Evolutionary conservation across 2,113 vertebrate genomes (phyloP).

Genomic region (Aplodontia rufa): DNA sequence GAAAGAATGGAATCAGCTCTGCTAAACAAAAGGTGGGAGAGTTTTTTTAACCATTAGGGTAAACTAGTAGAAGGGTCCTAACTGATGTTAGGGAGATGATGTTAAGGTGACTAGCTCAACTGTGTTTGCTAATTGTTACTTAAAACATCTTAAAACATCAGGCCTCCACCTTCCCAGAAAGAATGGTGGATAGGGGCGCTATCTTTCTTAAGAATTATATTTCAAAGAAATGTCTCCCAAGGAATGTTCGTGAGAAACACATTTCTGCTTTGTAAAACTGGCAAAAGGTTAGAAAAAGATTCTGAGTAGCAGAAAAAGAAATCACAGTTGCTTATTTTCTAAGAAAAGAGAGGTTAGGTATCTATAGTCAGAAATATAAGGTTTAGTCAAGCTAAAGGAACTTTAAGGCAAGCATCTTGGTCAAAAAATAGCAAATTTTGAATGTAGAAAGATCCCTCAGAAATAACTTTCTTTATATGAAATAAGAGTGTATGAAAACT

Average conservation of each 20-base stretch:
- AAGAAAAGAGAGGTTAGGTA: background rate
- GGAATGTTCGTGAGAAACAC: background rate
- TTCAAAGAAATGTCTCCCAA: background rate
- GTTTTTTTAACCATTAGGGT: background rate
- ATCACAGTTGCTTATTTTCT: background rate
- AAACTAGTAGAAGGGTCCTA: background rate
- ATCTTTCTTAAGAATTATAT: background rate
- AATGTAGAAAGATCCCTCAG: background rate
- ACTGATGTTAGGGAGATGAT: fast-evolving
- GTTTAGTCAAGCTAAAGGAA: background rate
- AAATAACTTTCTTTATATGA: background rate
- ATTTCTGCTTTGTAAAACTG: background rate
- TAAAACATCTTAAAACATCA: background rate
- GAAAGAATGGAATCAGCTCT: background rate
- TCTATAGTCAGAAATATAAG: background rate
- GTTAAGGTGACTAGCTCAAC: background rate
- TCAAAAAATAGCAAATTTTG: background rate
- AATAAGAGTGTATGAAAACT: background rate
- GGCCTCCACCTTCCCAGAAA: background rate
- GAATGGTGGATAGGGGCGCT: background rate
- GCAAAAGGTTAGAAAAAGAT: background rate
- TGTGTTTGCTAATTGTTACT: background rate
- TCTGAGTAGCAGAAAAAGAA: background rate
- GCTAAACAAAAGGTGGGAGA: background rate
- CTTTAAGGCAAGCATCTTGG: background rate